Base-by-base conservation (phyloP, 2,888 invertebrate genomes). In the Pterostichus niger region DNA sequence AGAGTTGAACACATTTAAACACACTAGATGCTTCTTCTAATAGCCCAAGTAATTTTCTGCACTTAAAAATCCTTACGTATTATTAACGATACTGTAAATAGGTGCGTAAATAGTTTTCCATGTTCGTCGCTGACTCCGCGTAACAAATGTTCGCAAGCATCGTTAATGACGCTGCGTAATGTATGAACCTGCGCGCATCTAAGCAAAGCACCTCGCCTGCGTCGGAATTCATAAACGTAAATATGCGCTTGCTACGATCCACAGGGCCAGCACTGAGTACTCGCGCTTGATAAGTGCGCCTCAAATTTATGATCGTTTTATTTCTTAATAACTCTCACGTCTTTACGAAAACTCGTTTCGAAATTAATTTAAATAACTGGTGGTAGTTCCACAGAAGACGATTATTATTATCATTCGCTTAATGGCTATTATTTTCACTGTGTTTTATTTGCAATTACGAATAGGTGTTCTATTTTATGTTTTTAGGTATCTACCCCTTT, bases 41-140 rank as follows among this genome's bases (percentile, higher is more conserved):
- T 71, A 71, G 68, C 68, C 64, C 40, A 44, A 15, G 68, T 40
- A 71, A 71, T 71, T 71, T 71, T 17, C 40, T 17, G 13, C 5
- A 44, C 52, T 13, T 44, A 71, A 71, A 71, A 71, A 71, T 71
- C 6, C 24, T 9, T 33, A 15, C 68, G 68, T 71, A 71, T 71
- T 71, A 71, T 71, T 71, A 71, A 71, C 68, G 64, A 80, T 80
- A 52, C 46, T 68, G 80, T 46, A 64, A 61, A 64, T 61, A 46
- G 40, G 52, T 31, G 80, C 49, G 80, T 80, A 64, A 64, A 80
- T 68, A 80, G 80, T 80, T 80, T 64, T 80, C 17, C 68, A 79
- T 24, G 79, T 79, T 13, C 56, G 78, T 80, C n/a, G 56, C 13
- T 44, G 68, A n/a, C 40, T 31, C 15, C 31, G 64, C 31, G 31